phyloP scores from a whole-genome alignment of 2,113 vertebrate species.

The Ictidomys tridecemlineatus region DNA sequence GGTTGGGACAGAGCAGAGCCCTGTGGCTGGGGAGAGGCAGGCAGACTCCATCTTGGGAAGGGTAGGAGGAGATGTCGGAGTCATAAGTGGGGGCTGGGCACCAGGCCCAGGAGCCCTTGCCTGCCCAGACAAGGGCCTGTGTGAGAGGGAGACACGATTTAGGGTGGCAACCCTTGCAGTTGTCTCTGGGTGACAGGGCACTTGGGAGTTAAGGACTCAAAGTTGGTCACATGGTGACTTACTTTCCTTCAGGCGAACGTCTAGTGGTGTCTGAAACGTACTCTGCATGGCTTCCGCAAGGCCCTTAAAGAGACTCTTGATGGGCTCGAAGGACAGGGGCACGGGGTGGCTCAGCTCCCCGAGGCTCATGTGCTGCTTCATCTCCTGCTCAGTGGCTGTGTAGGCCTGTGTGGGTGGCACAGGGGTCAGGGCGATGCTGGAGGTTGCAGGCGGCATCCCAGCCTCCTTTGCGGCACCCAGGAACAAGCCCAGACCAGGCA shows the following conservation, averaged over 20 bases:
- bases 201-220: neutral
- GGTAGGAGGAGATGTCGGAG: neutral
- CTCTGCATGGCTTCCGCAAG: constrained; percentile 78
- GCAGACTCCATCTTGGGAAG: neutral
- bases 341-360: constrained; percentile 83
- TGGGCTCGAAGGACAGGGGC: constrained; percentile 84
- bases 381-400: constrained; percentile 71
- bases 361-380: constrained; percentile 58
- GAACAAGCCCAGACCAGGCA: neutral
- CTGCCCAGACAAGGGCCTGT: neutral
- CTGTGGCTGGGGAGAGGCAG: neutral
- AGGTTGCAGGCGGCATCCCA: neutral
- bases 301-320: constrained; percentile 82
- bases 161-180: neutral
- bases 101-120: neutral
- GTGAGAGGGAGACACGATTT: neutral
- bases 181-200: neutral
- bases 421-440: neutral
- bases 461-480: neutral
- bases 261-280: constrained; percentile 81
- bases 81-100: neutral
- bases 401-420: constrained; percentile 77
- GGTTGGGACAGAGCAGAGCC: neutral
- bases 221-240: neutral
- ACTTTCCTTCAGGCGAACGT: constrained; percentile 84